A percentile compares a stretch with the other conserved stretches of the same genome.
These are phyloP conservation scores for Dasyurus viverrinus DNA, from an alignment of 2,113 vertebrate genomes.

Conservation along the genomic window DNA sequence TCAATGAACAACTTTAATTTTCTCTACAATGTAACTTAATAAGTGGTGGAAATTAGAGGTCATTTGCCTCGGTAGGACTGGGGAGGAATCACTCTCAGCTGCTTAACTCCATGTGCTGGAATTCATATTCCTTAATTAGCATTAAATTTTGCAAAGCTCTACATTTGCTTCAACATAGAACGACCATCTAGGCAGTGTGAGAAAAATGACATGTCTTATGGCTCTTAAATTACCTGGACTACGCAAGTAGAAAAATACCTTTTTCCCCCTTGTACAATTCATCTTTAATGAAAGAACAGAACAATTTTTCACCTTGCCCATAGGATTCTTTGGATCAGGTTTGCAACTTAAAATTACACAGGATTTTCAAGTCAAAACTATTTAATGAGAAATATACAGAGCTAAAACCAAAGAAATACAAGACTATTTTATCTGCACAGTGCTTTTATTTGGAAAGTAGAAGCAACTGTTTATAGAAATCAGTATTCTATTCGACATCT, in stretches of 20 bases:
- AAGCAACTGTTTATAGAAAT: background rate
- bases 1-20: constrained; percentile 63
- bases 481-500: background rate
- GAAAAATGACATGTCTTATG: background rate
- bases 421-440: background rate
- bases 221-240: background rate
- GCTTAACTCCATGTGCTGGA: background rate
- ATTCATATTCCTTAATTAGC: constrained; percentile 13
- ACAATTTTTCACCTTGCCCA: background rate
- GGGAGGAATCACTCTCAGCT: constrained; percentile 41
- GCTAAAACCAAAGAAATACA: background rate
- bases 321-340: background rate
- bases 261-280: background rate
- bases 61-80: background rate
- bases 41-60: constrained; percentile 50
- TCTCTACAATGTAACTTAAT: constrained; percentile 40
- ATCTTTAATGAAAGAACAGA: constrained; percentile 2
- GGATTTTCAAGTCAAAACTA: background rate
- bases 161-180: background rate
- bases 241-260: background rate
- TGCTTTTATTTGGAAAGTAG: background rate
- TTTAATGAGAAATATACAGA: background rate
- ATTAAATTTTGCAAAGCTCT: constrained; percentile 6
- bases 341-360: background rate
- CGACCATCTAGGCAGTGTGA: too few relatives aligned